phyloP scores from a whole-genome alignment of 1,140 invertebrate species.

The Belonocnema kinseyi region DNA sequence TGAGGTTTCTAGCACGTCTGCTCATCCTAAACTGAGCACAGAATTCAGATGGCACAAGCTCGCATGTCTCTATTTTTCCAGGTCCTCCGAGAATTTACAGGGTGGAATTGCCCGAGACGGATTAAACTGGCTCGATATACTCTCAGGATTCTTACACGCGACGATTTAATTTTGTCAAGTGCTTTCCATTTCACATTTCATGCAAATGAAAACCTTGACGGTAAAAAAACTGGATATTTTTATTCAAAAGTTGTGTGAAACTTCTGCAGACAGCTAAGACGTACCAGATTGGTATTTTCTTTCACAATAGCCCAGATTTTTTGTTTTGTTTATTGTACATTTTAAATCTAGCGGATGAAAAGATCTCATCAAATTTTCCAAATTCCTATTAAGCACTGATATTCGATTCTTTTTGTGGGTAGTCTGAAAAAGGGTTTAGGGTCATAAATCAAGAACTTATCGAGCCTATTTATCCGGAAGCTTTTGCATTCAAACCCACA shows the following conservation, averaged over 20 bases:
- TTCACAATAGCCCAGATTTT: neutral
- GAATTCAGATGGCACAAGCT: constrained; percentile 19
- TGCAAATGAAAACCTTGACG: neutral
- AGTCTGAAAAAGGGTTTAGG: constrained; percentile 43
- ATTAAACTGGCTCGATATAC: constrained; percentile 8
- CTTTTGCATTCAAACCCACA: constrained; percentile 45
- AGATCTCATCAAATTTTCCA: neutral
- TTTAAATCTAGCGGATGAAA: neutral
- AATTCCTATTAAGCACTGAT: neutral
- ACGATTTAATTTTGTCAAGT: constrained; percentile 59
- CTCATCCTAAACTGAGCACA: constrained; percentile 37
- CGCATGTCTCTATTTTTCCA: constrained; percentile 32
- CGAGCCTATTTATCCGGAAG: constrained; percentile 36
- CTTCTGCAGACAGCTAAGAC: no score
- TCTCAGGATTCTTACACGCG: constrained; percentile 41
- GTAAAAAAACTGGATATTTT: no score
- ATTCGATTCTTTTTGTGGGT: neutral
- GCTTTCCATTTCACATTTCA: constrained; percentile 5
- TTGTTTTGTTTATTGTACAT: neutral
- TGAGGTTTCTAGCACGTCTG: neutral
- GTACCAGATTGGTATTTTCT: no score
- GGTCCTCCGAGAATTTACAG: constrained; percentile 29
- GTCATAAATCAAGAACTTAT: constrained; percentile 53
- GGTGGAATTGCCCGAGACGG: neutral
- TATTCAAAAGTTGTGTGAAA: no score